phyloP scores from a whole-genome alignment of 2,888 invertebrate species.

The Serrognathus titanus region DNA sequence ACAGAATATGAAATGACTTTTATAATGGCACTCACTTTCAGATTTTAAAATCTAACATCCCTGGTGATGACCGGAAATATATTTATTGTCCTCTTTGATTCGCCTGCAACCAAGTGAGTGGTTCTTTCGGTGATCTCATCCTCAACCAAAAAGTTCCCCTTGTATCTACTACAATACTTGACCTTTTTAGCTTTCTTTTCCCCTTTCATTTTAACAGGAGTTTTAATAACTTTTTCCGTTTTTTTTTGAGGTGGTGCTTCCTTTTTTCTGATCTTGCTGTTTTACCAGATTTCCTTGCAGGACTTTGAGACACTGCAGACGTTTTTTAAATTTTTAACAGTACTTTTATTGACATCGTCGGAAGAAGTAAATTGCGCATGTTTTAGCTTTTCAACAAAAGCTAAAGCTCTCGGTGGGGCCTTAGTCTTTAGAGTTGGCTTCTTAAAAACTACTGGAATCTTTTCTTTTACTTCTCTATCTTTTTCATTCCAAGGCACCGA shows the following conservation, averaged over 20 bases:
- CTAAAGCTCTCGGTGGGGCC: no score
- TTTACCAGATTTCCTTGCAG: neutral
- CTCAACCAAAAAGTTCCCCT: slow-evolving; percentile 56
- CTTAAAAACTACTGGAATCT: no score
- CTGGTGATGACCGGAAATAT: slow-evolving; percentile 69
- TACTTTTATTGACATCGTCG: no score
- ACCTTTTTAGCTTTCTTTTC: slow-evolving; percentile 17
- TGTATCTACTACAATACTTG: slow-evolving; percentile 46
- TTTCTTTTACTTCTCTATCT: no score
- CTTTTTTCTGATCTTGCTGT: neutral
- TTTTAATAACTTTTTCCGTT: slow-evolving; percentile 16
- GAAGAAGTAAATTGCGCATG: neutral
- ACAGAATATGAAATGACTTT: slow-evolving; percentile 8
- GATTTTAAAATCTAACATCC: slow-evolving; percentile 69
- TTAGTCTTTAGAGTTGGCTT: no score
- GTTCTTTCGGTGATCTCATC: no score
- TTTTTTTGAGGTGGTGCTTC: neutral
- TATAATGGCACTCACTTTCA: slow-evolving; percentile 51
- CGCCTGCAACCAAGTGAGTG: slow-evolving; percentile 65
- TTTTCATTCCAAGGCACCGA: no score
- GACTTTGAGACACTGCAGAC: neutral
- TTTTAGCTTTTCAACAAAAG: neutral
- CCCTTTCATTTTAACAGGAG: slow-evolving; percentile 1
- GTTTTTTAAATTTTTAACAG: neutral
- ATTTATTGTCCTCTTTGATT: slow-evolving; percentile 70